Evolutionary conservation across 2,888 invertebrate genomes (phyloP), one percentile per base, ranked within the genome.

Genomic region (Eumacrocentrus americanus): DNA sequence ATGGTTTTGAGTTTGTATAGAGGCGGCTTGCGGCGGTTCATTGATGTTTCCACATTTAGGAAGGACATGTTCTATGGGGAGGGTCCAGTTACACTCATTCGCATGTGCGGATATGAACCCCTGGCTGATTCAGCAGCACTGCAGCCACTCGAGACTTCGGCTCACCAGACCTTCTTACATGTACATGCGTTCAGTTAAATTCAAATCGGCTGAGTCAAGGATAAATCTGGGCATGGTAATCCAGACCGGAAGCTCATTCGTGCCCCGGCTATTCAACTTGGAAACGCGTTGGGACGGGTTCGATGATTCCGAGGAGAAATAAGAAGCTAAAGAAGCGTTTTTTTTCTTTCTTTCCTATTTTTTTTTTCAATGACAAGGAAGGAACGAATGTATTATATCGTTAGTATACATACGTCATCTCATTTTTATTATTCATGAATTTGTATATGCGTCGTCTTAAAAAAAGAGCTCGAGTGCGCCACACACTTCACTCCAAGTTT

Each of bases 221-320:
- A 54, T 54, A 44, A 54, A 54, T 54, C 44, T 44, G 34, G 44
- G 44, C 20, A 42, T 25, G 25, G 12, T 38, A 53, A 55, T 46
- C 22, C 46, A 12, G 55, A 55, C 55, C 55, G 55, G 55, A 55
- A 55, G 42, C 22, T 55, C 55, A 55, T 55, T 55, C 55, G 55
- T 44, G 46, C 42, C 29, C 9, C 9, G 34, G 55, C 46, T 55
- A 55, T 55, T 46, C 46, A 55, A 55, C 20, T 46, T 46, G 7
- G 14, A n/a, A 46, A 22, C 20, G 38, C n/a, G 44, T 55, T 55
- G 34, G 34, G 46, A 18, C 42, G 53, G 53, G 42, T 54, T 44
- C 53, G 44, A 54, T 54, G 34, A 54, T 54, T 54, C 54, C 29
- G 2, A 18, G 54, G 44, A 44, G 44, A 34, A 44, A 29, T 25